These are phyloP conservation scores for Drosophila acutilabella DNA, from an alignment of 2,888 invertebrate genomes.

Conservation along the genomic window DNA sequence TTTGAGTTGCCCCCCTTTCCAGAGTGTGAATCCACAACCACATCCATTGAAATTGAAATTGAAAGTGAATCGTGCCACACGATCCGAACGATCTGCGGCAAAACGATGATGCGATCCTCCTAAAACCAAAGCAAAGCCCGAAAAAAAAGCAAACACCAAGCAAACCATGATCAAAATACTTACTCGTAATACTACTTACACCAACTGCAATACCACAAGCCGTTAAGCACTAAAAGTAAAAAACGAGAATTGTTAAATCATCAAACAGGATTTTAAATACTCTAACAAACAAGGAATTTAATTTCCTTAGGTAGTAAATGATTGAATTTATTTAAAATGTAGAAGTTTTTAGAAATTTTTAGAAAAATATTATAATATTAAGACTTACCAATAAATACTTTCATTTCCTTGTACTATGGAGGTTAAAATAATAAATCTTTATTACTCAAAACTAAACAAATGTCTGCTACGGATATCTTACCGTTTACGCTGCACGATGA, in stretches of 20 bases:
- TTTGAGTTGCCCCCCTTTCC: conserved; percentile 16
- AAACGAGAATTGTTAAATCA: conserved; percentile 18
- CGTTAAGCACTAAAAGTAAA: conserved; percentile 18
- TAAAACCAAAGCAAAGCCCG: conserved; percentile 12
- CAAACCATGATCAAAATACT: conserved; percentile 55
- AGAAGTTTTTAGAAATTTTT: too few species aligned
- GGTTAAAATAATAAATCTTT: too few species aligned
- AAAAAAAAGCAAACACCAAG: too few species aligned
- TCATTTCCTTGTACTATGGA: too few species aligned
- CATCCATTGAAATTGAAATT: conserved; percentile 80
- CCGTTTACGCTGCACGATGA: too few species aligned
- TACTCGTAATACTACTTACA: conserved; percentile 58
- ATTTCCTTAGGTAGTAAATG: too few species aligned
- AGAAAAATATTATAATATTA: too few species aligned
- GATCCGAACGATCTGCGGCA: conserved; percentile 51
- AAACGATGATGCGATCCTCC: conserved; percentile 64
- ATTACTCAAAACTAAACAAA: too few species aligned
- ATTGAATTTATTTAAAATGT: too few species aligned
- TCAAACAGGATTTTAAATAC: conserved; percentile 30
- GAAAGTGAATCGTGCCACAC: conserved; percentile 82
- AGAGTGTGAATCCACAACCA: conserved; percentile 39
- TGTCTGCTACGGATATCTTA: too few species aligned
- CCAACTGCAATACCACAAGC: conserved; percentile 45
- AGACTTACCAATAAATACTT: too few species aligned
- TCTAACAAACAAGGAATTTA: too few species aligned